Evolutionary conservation across 2,113 vertebrate species (phyloP).

Genomic region (Otus sunia): DNA sequence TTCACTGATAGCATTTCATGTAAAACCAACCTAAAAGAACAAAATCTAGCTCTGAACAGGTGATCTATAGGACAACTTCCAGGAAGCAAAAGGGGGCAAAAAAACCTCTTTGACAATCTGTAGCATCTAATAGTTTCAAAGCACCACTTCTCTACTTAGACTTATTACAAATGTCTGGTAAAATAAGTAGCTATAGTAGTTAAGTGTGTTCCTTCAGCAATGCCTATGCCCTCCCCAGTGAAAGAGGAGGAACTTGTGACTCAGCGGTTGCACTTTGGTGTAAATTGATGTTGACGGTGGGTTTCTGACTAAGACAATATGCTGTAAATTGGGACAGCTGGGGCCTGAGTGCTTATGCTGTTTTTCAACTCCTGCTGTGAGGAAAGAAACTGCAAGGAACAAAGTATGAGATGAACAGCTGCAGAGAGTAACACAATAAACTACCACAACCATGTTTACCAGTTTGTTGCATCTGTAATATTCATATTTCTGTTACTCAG

Average conservation of each 20-base stretch:
- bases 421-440: background rate
- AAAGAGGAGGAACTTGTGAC: background rate
- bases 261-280: background rate
- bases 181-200: background rate
- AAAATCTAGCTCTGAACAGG: background rate
- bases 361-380: background rate
- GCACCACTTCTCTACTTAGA: background rate
- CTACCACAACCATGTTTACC: background rate
- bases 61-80: background rate
- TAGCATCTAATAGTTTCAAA: background rate
- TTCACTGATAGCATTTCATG: background rate
- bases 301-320: background rate
- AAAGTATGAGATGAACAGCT: background rate
- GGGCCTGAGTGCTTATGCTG: background rate
- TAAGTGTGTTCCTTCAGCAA: background rate
- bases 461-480: background rate
- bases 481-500: background rate
- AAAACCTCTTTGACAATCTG: rapidly evolving
- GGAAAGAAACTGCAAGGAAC: background rate
- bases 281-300: background rate
- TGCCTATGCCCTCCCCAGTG: background rate
- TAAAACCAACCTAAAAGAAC: background rate
- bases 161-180: background rate
- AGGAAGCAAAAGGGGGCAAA: background rate
- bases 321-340: background rate